phyloP scores from a whole-genome alignment of 2,797 vertebrate species.

The Alosa sapidissima region DNA sequence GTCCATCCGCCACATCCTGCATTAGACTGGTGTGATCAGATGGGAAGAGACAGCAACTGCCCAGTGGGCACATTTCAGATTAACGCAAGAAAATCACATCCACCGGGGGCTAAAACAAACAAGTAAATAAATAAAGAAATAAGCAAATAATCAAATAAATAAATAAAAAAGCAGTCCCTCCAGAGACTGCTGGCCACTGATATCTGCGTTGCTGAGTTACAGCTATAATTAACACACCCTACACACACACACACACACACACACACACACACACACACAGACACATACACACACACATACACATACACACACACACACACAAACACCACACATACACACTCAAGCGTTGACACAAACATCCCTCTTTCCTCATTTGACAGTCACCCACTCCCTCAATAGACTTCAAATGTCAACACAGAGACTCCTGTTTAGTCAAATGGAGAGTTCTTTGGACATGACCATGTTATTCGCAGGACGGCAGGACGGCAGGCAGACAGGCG shows the following conservation, averaged over 20 bases:
- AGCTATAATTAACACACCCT: not conserved
- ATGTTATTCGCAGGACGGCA: not conserved
- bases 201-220: not conserved
- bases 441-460: not conserved
- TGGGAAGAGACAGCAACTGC: not conserved
- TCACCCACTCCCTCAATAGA: not conserved
- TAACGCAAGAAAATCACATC: not conserved
- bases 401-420: not conserved
- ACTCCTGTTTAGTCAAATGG: not conserved
- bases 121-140: not conserved
- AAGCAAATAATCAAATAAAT: too few relatives aligned
- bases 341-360: not conserved
- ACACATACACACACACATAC: not conserved
- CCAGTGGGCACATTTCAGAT: not conserved
- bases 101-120: not conserved
- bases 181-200: not conserved
- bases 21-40: not conserved
- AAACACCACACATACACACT: not conserved
- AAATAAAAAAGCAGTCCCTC: not conserved
- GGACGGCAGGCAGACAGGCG: not conserved
- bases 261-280: not conserved
- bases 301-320: not conserved
- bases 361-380: not conserved
- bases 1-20: not conserved
- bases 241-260: not conserved